Base-by-base conservation (phyloP, 2,797 vertebrate species). In the Arremon aurantiirostris region DNA sequence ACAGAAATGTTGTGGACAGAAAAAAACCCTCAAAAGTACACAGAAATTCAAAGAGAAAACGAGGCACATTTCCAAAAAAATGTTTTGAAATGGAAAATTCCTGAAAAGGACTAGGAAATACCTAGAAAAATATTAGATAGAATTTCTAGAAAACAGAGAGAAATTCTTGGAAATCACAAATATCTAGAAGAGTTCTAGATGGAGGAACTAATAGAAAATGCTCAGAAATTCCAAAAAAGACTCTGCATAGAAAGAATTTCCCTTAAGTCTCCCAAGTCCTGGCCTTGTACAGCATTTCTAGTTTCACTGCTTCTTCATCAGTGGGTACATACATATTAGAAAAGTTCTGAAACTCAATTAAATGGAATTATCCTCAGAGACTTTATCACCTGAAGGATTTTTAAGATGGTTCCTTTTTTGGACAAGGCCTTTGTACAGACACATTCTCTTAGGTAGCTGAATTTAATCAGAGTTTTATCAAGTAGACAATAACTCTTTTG, bases 331-430 rank as follows among this genome's bases (percentile, higher is more conserved):
- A 78, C 11, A 92, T 82, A 88, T 83, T 66, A 79, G 56, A 89
- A 95, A 96, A 92, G 20, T 65, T 76, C 94, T 94, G 90, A 91
- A 72, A 70, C 65, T 91, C 75, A 83, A 18, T 86, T 91, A 88
- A 87, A 78, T 30, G 22, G 50, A 94, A 94, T 86, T 87, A 82
- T 10, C 60, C 55, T 63, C 75, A 93, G 87, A 93, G 86, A 92
- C 93, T 94, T 91, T 88, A 61, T 42, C 50, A 70, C 0, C 4
- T 22, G n/a, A 21, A 34, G n/a, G 20, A 47, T 57, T 93, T 79
- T 77, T 19, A 19, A 22, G 55, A 42, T 15, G 9, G 7, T 41
- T 87, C 60, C 11, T 41, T 84, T 87, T 94, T 87, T 90, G 69
- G 53, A 81, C 53, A 86, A 35, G 19, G 42, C 17, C 28, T 89